These are phyloP conservation scores for Spea multiplicata DNA, from an alignment of 2,113 vertebrate genomes.

Conservation along the genomic window DNA sequence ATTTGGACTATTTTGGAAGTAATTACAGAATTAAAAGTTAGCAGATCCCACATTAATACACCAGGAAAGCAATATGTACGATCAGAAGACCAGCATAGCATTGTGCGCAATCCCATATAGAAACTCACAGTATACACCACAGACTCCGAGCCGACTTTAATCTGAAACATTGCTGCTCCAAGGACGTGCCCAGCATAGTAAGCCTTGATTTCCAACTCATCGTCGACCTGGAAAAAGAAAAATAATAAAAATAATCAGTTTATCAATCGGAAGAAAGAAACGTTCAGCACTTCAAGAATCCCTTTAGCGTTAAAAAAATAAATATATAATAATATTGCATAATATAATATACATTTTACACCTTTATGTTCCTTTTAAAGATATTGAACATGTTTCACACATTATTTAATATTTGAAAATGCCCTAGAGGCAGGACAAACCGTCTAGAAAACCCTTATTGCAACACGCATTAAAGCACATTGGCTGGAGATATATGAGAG, in stretches of 20 bases:
- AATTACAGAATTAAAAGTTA: slow-evolving; percentile 5
- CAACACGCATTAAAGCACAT: no score
- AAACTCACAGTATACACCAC: slow-evolving; percentile 94
- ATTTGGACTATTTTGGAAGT: no score
- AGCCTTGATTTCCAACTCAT: slow-evolving; percentile 95
- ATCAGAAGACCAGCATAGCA: neutral
- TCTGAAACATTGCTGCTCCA: slow-evolving; percentile 95
- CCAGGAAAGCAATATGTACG: fast-evolving
- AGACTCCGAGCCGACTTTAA: slow-evolving; percentile 92
- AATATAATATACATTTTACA: no score
- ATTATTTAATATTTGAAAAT: no score
- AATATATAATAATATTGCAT: no score
- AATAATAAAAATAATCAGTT: neutral
- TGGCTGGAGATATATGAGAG: no score
- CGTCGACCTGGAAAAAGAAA: slow-evolving; percentile 64
- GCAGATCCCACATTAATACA: neutral
- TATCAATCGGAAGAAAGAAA: neutral
- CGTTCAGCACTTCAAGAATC: no score
- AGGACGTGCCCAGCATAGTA: slow-evolving; percentile 97
- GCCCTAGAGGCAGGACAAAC: no score
- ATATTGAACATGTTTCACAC: no score
- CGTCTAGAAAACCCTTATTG: no score
- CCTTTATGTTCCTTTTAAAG: no score
- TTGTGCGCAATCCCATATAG: neutral
- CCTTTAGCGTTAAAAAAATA: no score